Evolutionary conservation across 2,888 invertebrate genomes (phyloP).

Genomic region (Gandaritis pyraliata): DNA sequence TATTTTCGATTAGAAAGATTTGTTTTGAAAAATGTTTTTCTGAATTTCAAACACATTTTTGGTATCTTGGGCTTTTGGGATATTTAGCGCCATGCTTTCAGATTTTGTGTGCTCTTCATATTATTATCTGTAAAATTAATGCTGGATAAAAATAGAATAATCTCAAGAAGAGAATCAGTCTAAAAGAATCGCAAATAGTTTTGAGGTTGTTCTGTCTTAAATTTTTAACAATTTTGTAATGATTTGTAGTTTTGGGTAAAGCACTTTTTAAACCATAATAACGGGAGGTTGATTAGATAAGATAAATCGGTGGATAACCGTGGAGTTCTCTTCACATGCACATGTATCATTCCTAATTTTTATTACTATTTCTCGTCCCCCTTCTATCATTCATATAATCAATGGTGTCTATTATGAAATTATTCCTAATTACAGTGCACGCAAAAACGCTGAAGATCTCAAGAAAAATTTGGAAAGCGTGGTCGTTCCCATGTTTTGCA

Average conservation of each 20-base stretch:
- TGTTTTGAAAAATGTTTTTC: constrained; percentile 5
- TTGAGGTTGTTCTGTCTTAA: constrained; percentile 5
- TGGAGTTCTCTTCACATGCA: constrained; percentile 12
- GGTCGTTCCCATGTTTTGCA: constrained; percentile 99
- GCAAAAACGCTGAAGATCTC: constrained; percentile 97
- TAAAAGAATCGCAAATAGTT: background rate
- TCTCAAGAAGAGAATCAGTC: background rate
- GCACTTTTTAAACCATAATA: background rate
- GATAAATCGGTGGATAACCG: constrained; percentile 6
- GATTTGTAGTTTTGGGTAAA: constrained; percentile 2
- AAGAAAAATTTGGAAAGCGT: constrained; percentile 97
- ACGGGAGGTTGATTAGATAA: constrained; percentile 6
- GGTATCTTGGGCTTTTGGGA: background rate
- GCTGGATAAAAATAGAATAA: constrained; percentile 1
- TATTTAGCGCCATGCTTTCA: constrained; percentile 3
- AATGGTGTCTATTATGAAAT: constrained; percentile 81
- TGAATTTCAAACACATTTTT: background rate
- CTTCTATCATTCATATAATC: constrained; percentile 51
- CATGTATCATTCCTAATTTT: constrained; percentile 16
- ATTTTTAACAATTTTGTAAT: background rate
- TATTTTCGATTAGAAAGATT: background rate
- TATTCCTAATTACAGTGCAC: constrained; percentile 91
- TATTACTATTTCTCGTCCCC: constrained; percentile 49
- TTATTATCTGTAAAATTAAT: background rate
- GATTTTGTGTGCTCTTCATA: constrained; percentile 5